A percentile compares a stretch with the other conserved stretches of the same genome.
Evolutionary conservation across 2,113 vertebrate genomes (phyloP).

Genomic region (Emydura subglobosa): DNA sequence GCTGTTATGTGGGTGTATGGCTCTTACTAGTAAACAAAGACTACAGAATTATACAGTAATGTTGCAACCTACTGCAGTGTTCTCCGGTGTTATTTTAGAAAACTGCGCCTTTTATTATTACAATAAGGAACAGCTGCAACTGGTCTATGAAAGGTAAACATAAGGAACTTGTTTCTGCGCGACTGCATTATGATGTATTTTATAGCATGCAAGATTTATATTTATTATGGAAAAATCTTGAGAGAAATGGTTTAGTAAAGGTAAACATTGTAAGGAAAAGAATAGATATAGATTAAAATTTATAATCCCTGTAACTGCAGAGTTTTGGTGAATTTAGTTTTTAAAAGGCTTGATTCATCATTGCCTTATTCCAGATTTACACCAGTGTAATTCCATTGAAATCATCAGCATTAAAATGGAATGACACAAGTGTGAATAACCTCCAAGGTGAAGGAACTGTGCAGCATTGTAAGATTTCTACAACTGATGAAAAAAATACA

Average conservation of each 20-base stretch:
- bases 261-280: not conserved
- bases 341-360: not conserved
- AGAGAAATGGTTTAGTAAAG: not conserved
- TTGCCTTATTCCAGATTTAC: not conserved
- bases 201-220: not conserved
- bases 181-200: not conserved
- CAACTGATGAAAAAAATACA: not conserved
- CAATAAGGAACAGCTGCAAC: not conserved
- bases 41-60: not conserved
- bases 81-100: not conserved
- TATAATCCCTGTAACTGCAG: not conserved
- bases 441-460: not conserved
- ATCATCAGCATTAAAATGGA: not conserved
- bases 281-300: not conserved
- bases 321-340: not conserved
- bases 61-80: not conserved
- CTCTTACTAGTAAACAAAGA: not conserved
- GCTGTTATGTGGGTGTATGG: not conserved
- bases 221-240: not conserved
- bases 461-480: not conserved
- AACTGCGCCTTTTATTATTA: not conserved
- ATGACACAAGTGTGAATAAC: not conserved
- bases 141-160: not conserved
- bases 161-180: not conserved
- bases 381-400: not conserved